Base-by-base conservation (phyloP, 2,888 invertebrate species). In the Drosophila rubida region DNA sequence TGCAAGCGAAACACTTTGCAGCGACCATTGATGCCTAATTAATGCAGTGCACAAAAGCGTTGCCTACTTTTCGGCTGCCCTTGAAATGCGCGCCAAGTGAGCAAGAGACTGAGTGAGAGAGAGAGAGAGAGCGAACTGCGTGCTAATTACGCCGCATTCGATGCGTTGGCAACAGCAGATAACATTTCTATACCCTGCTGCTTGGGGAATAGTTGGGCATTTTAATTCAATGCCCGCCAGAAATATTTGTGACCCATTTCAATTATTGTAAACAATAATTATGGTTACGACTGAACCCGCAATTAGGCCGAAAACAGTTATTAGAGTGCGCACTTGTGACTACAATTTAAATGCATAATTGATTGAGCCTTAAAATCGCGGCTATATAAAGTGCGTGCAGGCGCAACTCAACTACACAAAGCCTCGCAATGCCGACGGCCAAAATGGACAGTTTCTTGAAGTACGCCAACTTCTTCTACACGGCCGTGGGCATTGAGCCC, bases 381-480 rank as follows among this genome's bases (percentile, higher is more conserved):
- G 8, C 51, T 74, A 70, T 79, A 79, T 23, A 76, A 76, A 42
- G 51, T 46, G 30, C 51, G 44, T 35, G 25, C 23, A 25, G 14
- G 13, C 14, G n/a, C 2, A 11, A 13, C 6, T 2, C 16, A 42
- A 39, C 13, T 13, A 19, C 7, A 39, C 8, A 70, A 42, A 22
- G 11, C 32, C 42, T 42, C 32, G 11, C 30, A 44, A 78, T 78
- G 78, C 9, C 60, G 37, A 16, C 67, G 4, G 53, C 48, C 3
- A 60, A 65, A 41, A 81, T 89, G 63, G 72, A 80, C 14, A 75
- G 77, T 16, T 90, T 90, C 45, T 50, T 89, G 2, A 80, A 79
- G 61, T 80, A 89, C 32, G 75, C 90, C 22, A 79, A 80, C 53
- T 86, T 88, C 57, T 89, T 90, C 54, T 90, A 89, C 57, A 65